Base-by-base conservation (phyloP, 2,888 invertebrate genomes). In the Onchidella celtica region DNA sequence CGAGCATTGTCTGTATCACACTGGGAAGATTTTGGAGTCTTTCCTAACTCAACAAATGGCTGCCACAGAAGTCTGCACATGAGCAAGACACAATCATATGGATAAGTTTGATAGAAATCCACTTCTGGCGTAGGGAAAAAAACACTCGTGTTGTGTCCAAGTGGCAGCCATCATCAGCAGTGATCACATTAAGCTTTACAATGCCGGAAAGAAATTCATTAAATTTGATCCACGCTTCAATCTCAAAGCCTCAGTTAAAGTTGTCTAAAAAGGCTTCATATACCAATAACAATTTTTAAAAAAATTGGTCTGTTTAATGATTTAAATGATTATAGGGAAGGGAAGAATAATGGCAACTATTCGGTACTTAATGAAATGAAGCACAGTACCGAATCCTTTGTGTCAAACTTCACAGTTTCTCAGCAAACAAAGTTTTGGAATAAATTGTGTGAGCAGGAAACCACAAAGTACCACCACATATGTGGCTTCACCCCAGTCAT, bases 341-440 rank as follows among this genome's bases (percentile, higher is more conserved):
- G 57, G n/a, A 14, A 34, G 29, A 47, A 63, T n/a, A 74, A 47
- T 21, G 55, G 17, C 11, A 47, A 29, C 34, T n/a, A n/a, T n/a
- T n/a, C n/a, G n/a, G 29, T 24, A 27, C 38, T 74, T 61, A 75
- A 34, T 34, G 17, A 38, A 57, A 75, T 27, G 40, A 6, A 47
- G 9, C 47, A 47, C 47, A 47, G 47, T 76, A 47, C 47, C n/a
- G 34, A 21, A n/a, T 0, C n/a, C 24, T 55, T 32, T 66, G 76
- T 76, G 76, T 76, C 65, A 76, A 76, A 66, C 32, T 76, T 76
- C 76, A 76, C 66, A 40, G 76, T 76, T n/a, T 65, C 38, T 59
- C 27, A 57, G 72, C 24, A 76, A 66, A n/a, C n/a, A n/a, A 14
- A n/a, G 34, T 72, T 55, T 76, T 76, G 63, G 63, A 65, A 76